These are phyloP conservation scores for Sander lucioperca DNA, from an alignment of 2,113 vertebrate species.

Conservation along the genomic window DNA sequence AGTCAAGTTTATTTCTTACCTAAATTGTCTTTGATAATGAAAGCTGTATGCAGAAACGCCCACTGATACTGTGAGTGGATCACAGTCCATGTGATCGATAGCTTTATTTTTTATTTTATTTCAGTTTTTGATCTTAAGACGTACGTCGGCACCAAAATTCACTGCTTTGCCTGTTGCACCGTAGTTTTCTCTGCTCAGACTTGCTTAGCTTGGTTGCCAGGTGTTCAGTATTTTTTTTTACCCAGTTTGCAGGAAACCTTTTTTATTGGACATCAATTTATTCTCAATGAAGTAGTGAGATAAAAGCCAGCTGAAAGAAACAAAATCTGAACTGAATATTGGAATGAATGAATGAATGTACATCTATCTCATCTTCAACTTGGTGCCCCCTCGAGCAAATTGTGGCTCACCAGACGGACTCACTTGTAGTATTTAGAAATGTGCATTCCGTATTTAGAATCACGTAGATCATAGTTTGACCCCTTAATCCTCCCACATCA, in stretches of 20 bases:
- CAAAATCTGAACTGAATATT: slow-evolving; percentile 19
- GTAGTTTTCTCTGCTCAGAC: slow-evolving; percentile 32
- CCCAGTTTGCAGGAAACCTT: slow-evolving; percentile 12
- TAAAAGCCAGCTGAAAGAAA: slow-evolving; percentile 37
- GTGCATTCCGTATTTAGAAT: slow-evolving; percentile 21
- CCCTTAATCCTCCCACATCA: neutral
- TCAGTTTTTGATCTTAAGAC: slow-evolving; percentile 82
- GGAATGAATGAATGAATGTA: slow-evolving; percentile 65
- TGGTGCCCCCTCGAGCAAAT: slow-evolving; percentile 4
- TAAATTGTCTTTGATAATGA: slow-evolving; percentile 88
- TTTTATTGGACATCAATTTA: slow-evolving; percentile 11
- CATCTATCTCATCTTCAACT: slow-evolving; percentile 21
- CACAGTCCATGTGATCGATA: slow-evolving; percentile 81
- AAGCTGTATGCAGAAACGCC: slow-evolving; percentile 85
- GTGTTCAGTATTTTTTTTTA: slow-evolving; percentile 53
- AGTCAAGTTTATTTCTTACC: slow-evolving; percentile 87
- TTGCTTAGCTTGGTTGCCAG: slow-evolving; percentile 23
- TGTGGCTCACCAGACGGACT: neutral
- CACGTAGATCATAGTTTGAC: slow-evolving; percentile 1
- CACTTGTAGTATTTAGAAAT: slow-evolving; percentile 14
- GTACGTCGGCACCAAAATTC: slow-evolving; percentile 75
- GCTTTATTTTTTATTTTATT: slow-evolving; percentile 84
- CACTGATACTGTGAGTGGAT: slow-evolving; percentile 92
- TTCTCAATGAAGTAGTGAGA: slow-evolving; percentile 27
- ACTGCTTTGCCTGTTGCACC: slow-evolving; percentile 42